Base-by-base conservation (phyloP, 2,113 vertebrate species). In the Mellivora capensis region DNA sequence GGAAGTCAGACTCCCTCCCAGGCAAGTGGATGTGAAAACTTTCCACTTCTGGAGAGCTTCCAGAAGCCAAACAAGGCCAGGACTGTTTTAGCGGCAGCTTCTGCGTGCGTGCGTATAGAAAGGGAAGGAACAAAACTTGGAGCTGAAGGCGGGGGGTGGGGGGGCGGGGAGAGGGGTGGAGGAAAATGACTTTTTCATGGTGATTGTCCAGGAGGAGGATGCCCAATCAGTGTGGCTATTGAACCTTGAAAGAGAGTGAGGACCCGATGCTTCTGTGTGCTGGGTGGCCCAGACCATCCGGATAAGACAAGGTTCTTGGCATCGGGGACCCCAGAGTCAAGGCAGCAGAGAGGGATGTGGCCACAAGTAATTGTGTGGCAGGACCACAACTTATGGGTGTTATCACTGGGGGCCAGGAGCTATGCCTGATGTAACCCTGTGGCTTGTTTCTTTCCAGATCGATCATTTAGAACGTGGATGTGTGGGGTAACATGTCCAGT, bases 401-500 rank as follows among this genome's bases (percentile, higher is more conserved):
- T 79, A 37, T n/a, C 3, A 1, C 11, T 76, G 80, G 44, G 47
- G n/a, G 59, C 37, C n/a, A 9, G 71, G 64, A 94, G 39, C 85
- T 5, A n/a, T 7, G n/a, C 29, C 44, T 10, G 6, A 1, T 14
- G 59, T 87, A 31, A 95, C n/a, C 96, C 87, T 85, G 2, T 97
- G 90, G 90, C 42, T 97, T 84, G 87, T 97, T 98, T 91, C 91
- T 54, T 99, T 98, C 71, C 97, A 99, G 99, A 98, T 99, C 98
- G 98, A 98, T 98, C 95, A 52, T 80, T 88, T 81, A 64, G 98
- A 98, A 98, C 98, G 97, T 98, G 98, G 96, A 97, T 98, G 97
- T 98, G 98, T 74, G 98, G 96, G 98, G 97, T 98, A 99, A 98
- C 99, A 99, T 99, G 99, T 99, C 99, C 96, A 99, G 98, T 98